Percentiles rank a stretch among this genome's conserved stretches.
Conservation (phyloP, 1,140 invertebrate species). For the Camponotus pennsylvanicus region DNA sequence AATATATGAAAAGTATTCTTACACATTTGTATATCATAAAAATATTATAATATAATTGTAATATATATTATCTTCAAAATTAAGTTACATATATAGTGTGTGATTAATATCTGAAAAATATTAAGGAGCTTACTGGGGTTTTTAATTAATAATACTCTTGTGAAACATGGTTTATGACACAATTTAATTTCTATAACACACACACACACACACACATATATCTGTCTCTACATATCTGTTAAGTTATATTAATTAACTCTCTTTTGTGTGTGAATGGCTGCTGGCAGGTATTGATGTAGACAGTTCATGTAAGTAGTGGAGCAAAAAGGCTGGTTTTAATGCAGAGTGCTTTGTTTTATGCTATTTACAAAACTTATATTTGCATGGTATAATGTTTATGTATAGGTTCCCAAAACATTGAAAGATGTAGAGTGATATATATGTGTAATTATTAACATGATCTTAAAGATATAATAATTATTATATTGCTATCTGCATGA, state of each 20-base stretch:
- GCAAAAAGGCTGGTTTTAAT: conserved; percentile 78
- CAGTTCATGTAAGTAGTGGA: conserved; percentile 86
- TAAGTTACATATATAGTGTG: background rate
- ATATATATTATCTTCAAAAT: background rate
- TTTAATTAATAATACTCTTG: conserved; percentile 47
- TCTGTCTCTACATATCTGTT: conserved; percentile 27
- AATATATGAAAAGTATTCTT: background rate
- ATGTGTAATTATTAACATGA: conserved; percentile 42
- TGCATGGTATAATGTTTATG: conserved; percentile 71
- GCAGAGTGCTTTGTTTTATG: conserved; percentile 70
- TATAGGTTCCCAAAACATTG: conserved; percentile 50
- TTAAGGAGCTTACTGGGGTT: conserved; percentile 34
- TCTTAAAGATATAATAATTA: conserved; percentile 10
- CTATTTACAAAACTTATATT: conserved; percentile 65
- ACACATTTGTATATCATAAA: background rate
- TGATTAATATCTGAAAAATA: background rate
- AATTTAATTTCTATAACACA: conserved; percentile 59
- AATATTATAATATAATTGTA: conserved; percentile 1
- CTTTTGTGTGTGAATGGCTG: conserved; percentile 84
- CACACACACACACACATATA: background rate
- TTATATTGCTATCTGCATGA: conserved; percentile 63
- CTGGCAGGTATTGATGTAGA: conserved; percentile 86
- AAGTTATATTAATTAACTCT: conserved; percentile 83
- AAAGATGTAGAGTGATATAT: conserved; percentile 14
- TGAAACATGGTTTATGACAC: conserved; percentile 53